phyloP scores from a whole-genome alignment of 1,140 invertebrate species.

The Lucilia sericata region DNA sequence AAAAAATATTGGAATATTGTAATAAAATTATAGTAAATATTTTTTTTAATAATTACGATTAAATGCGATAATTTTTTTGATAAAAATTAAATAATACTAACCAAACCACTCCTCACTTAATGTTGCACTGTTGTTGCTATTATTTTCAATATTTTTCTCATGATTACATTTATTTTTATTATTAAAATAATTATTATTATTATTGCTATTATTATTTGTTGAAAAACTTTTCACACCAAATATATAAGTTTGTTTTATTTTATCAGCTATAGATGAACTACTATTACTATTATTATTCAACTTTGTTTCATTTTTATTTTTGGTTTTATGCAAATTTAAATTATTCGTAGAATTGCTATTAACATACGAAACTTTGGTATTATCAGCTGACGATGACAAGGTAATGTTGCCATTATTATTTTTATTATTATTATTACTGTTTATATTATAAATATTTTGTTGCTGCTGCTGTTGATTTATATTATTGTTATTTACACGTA shows the following conservation, averaged over 20 bases:
- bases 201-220: conserved; percentile 5
- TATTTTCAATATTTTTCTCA: background rate
- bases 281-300: conserved; percentile 2
- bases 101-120: conserved; percentile 62
- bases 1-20: too few relatives aligned
- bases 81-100: conserved; percentile 60
- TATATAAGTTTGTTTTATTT: background rate
- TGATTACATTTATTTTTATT: background rate
- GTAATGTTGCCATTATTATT: background rate
- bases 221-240: conserved; percentile 32
- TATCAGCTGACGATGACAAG: background rate
- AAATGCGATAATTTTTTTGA: too few relatives aligned
- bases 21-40: too few relatives aligned
- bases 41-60: too few relatives aligned
- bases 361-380: conserved; percentile 6
- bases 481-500: conserved; percentile 21
- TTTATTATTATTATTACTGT: conserved; percentile 1
- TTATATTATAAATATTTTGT: background rate
- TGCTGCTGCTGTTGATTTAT: background rate
- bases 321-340: background rate
- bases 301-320: conserved; percentile 20
- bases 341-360: background rate
- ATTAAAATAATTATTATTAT: background rate
- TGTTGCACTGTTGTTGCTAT: background rate
- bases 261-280: conserved; percentile 17